These are phyloP conservation scores for Enoplosus armatus DNA, from an alignment of 2,797 vertebrate species.

Conservation along the genomic window DNA sequence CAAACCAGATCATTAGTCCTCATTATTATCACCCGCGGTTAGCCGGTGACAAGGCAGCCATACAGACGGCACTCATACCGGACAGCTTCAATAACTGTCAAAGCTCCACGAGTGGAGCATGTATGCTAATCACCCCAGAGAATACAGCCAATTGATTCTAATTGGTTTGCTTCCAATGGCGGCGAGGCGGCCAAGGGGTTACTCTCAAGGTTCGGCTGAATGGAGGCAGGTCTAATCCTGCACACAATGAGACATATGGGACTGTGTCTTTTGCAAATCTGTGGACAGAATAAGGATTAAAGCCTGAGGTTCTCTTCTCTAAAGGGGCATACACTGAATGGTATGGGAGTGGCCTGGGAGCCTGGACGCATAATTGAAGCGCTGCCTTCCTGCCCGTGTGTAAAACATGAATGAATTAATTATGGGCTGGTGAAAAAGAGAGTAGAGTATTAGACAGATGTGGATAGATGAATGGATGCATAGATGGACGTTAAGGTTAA, in stretches of 20 bases:
- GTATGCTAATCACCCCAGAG: conserved; percentile 81
- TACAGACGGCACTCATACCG: conserved; percentile 61
- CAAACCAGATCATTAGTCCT: conserved; percentile 69
- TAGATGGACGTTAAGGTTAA: not conserved
- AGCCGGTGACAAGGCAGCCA: conserved; percentile 59
- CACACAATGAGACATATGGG: conserved; percentile 78
- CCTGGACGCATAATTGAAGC: conserved; percentile 55
- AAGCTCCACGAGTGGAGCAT: conserved; percentile 67
- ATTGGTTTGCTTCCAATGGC: conserved; percentile 77
- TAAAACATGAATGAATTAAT: conserved; percentile 69
- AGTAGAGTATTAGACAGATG: conserved; percentile 11
- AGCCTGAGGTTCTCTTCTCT: conserved; percentile 58
- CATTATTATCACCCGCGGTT: conserved; percentile 63
- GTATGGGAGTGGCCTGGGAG: conserved; percentile 53
- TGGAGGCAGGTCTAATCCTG: conserved; percentile 72
- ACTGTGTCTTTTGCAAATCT: conserved; percentile 75
- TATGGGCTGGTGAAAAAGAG: conserved; percentile 30
- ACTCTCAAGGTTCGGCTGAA: conserved; percentile 70
- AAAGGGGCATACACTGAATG: conserved; percentile 62
- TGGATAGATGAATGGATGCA: not conserved
- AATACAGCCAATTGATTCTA: conserved; percentile 80
- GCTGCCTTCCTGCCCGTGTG: conserved; percentile 49
- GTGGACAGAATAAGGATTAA: conserved; percentile 59
- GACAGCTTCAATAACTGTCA: conserved; percentile 76
- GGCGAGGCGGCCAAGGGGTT: conserved; percentile 64